These are phyloP conservation scores for Suricata suricatta DNA, from an alignment of 2,113 vertebrate species.

Conservation along the genomic window DNA sequence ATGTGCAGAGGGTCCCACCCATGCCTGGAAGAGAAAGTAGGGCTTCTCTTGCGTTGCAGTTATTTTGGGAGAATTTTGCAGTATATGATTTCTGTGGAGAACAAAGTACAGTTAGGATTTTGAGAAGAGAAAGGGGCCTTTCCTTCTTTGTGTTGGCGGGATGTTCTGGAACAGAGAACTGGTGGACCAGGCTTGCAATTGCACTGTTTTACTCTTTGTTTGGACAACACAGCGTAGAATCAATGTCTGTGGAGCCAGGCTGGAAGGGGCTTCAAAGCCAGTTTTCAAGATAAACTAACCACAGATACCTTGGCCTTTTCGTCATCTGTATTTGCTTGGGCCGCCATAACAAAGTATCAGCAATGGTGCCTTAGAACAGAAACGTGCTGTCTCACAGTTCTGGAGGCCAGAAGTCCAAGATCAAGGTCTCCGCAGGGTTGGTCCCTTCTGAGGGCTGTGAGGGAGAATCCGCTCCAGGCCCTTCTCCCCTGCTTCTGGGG, in stretches of 20 bases:
- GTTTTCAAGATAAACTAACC: not conserved
- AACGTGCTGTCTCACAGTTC: not conserved
- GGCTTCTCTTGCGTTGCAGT: not conserved
- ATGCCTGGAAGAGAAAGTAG: not conserved
- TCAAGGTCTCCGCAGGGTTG: fast-evolving
- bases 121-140: not conserved
- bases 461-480: no score
- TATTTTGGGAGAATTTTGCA: not conserved
- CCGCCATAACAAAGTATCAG: no score
- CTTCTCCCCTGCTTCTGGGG: not conserved
- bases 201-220: not conserved
- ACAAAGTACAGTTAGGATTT: not conserved
- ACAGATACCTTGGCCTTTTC: not conserved
- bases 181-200: fast-evolving
- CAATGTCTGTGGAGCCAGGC: not conserved
- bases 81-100: not conserved
- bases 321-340: not conserved
- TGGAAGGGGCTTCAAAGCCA: not conserved
- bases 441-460: not conserved
- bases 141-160: not conserved
- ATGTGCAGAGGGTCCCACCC: not conserved
- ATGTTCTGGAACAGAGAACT: not conserved
- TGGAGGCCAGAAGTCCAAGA: not conserved
- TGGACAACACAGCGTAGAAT: not conserved
- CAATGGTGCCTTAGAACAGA: not conserved